Evolutionary conservation across 2,113 vertebrate genomes (phyloP).

Genomic region (Theristicus caerulescens): DNA sequence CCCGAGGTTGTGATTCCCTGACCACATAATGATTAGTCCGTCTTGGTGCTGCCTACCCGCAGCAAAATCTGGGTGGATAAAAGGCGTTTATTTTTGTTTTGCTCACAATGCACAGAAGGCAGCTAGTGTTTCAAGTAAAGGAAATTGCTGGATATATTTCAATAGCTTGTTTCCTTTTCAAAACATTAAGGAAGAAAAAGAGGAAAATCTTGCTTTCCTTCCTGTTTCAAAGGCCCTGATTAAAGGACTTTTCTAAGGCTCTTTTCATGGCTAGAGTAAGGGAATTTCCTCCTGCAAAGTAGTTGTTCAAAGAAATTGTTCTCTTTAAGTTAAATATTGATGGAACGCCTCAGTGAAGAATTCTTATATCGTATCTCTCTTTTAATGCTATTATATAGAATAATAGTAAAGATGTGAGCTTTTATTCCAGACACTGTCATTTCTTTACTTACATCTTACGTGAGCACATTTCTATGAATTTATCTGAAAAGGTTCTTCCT

Average conservation of each 20-base stretch:
- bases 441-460: neutral
- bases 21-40: neutral
- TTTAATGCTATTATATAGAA: conserved; percentile 2
- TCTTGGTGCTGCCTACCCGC: neutral
- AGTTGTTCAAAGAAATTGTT: conserved; percentile 40
- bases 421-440: neutral
- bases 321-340: conserved; percentile 34
- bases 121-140: conserved; percentile 45
- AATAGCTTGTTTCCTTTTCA: conserved; percentile 64
- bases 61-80: conserved; percentile 51
- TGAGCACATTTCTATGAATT: neutral
- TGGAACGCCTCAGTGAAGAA: neutral
- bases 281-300: conserved; percentile 46
- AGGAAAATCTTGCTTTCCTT: conserved; percentile 64
- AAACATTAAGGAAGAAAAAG: conserved; percentile 53
- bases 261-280: conserved; percentile 16
- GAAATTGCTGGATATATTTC: conserved; percentile 58
- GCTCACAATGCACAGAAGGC: conserved; percentile 46
- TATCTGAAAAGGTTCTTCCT: conserved; percentile 3
- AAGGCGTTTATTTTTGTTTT: conserved; percentile 43
- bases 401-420: conserved; percentile 19
- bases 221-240: conserved; percentile 57
- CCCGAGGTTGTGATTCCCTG: neutral
- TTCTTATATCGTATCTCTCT: neutral
- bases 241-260: conserved; percentile 39